A percentile compares a stretch with the other conserved stretches of the same genome.
Conservation (phyloP, 2,113 vertebrate genomes). For the Gnathonemus echidnorhynchus region DNA sequence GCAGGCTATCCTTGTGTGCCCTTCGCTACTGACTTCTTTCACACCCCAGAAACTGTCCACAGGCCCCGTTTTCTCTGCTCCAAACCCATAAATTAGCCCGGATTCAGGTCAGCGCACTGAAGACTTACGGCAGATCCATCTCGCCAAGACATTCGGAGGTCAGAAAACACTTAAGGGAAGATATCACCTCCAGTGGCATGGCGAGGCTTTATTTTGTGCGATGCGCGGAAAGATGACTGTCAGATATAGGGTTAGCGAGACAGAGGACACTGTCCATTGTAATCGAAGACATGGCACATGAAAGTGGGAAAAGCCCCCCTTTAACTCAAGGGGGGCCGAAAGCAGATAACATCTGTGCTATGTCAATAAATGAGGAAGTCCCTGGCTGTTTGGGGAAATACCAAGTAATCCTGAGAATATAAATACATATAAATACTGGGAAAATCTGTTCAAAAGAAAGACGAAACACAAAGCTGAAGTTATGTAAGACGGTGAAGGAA, state of each 20-base stretch:
- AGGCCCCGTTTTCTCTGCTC: neutral
- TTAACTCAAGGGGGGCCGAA: neutral
- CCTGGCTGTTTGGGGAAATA: neutral
- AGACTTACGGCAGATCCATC: neutral
- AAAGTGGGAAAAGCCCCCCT: neutral
- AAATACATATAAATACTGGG: neutral
- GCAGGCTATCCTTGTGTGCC: neutral
- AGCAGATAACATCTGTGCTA: neutral
- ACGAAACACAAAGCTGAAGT: neutral
- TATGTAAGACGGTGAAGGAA: neutral
- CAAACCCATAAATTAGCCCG: neutral
- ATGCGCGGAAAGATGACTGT: neutral
- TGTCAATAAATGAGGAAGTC: conserved; percentile 8
- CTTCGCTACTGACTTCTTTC: neutral
- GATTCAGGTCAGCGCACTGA: neutral
- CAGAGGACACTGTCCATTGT: neutral
- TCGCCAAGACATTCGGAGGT: neutral
- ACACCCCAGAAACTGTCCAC: neutral
- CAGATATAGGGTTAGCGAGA: neutral
- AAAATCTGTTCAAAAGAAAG: neutral
- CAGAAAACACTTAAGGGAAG: neutral
- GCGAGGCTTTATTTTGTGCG: neutral
- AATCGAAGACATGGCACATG: neutral
- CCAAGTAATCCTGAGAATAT: neutral
- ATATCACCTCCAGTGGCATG: neutral